phyloP scores from a whole-genome alignment of 2,888 invertebrate genomes.

The Acanthoscelides obtectus region DNA sequence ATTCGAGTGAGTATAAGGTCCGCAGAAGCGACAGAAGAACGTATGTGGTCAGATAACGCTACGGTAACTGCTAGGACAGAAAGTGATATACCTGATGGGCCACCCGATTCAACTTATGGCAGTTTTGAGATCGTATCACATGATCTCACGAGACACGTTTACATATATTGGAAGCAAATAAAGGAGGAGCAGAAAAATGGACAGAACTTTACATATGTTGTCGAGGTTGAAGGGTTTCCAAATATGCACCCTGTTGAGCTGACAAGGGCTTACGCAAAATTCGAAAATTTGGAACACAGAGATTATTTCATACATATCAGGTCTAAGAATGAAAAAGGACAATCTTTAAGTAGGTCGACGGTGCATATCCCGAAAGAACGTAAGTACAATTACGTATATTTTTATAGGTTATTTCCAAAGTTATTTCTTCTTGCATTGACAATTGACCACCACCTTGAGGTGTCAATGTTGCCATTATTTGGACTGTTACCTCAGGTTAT shows the following conservation, averaged over 20 bases:
- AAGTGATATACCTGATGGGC: conserved; percentile 55
- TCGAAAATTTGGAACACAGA: conserved; percentile 48
- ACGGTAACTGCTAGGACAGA: conserved; percentile 58
- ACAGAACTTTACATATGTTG: conserved; percentile 65
- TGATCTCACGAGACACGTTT: conserved; percentile 53
- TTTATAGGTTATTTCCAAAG: too few species aligned
- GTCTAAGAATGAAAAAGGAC: conserved; percentile 59
- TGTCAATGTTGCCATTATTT: too few species aligned
- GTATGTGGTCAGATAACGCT: conserved; percentile 68
- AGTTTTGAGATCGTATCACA: conserved; percentile 58
- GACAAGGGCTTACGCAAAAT: conserved; percentile 58
- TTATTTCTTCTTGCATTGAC: too few species aligned
- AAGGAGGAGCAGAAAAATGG: conserved; percentile 67
- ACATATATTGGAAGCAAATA: conserved; percentile 77
- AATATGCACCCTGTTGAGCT: conserved; percentile 51
- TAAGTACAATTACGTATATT: too few species aligned
- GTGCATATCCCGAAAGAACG: conserved; percentile 54
- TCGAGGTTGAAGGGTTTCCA: conserved; percentile 45
- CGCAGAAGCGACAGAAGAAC: conserved; percentile 46
- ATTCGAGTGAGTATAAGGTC: conserved; percentile 66
- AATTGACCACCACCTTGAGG: too few species aligned
- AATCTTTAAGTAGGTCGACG: conserved; percentile 53
- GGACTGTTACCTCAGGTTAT: too few species aligned
- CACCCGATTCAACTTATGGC: conserved; percentile 68
- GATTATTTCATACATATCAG: conserved; percentile 53